Evolutionary conservation across 92 coral and sea anemone species (phyloP).

Genomic region (Galaxea fascicularis): DNA sequence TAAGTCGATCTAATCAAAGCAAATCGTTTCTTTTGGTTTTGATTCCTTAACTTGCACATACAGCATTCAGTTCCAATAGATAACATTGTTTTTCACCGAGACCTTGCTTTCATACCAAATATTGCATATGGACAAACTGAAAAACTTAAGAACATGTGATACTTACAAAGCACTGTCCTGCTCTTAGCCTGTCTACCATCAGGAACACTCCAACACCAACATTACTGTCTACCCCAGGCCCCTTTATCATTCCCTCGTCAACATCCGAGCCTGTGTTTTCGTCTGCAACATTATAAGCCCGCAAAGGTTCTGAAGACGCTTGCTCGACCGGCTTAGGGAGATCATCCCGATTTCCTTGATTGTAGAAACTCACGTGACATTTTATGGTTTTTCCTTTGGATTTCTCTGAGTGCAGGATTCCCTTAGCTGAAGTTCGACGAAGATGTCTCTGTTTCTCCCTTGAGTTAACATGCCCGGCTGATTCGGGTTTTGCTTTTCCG

Average conservation of each 20-base stretch:
- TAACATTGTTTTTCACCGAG: too few relatives aligned
- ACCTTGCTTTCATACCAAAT: too few relatives aligned
- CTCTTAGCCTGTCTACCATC: slow-evolving; percentile 77
- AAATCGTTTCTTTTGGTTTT: too few relatives aligned
- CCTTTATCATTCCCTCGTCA: slow-evolving; percentile 30
- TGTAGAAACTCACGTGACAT: slow-evolving; percentile 17
- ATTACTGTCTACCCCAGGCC: slow-evolving; percentile 9
- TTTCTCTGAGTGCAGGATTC: slow-evolving; percentile 39
- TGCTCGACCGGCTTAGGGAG: neutral
- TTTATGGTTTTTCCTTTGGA: neutral
- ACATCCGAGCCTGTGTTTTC: neutral
- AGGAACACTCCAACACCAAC: slow-evolving; percentile 86
- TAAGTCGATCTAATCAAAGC: too few relatives aligned
- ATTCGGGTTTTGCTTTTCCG: neutral
- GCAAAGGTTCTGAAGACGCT: neutral
- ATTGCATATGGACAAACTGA: too few relatives aligned
- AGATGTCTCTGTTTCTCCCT: neutral
- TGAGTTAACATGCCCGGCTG: neutral
- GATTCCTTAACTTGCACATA: too few relatives aligned
- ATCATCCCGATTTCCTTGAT: neutral
- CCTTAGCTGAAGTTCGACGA: neutral
- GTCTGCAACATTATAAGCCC: neutral
- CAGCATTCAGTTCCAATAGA: too few relatives aligned
- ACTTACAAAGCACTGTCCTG: slow-evolving; percentile 87
- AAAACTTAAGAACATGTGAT: neutral